phyloP scores from a whole-genome alignment of 2,113 vertebrate genomes.

The Nyctibius bracteatus region DNA sequence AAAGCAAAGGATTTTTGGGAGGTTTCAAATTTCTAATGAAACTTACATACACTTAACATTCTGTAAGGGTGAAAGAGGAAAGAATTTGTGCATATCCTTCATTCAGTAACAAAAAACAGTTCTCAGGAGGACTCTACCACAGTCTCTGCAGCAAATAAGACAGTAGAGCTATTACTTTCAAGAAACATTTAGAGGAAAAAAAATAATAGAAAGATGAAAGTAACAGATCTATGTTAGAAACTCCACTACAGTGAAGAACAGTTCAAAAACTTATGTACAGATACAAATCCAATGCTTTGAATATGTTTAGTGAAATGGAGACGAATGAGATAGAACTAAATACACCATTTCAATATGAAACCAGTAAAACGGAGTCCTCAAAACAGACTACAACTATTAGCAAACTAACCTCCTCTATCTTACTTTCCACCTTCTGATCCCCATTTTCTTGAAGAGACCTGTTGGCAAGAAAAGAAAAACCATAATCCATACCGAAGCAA shows the following conservation, averaged over 20 bases:
- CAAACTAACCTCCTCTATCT: conserved; percentile 90
- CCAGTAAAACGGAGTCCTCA: neutral
- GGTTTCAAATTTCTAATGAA: neutral
- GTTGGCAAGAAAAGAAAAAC: conserved; percentile 45
- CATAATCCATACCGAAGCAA: neutral
- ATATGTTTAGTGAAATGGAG: neutral
- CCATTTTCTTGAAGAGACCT: conserved; percentile 88
- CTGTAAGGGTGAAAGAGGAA: neutral
- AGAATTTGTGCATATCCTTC: neutral
- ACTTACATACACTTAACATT: neutral
- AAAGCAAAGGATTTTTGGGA: neutral
- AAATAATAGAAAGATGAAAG: neutral
- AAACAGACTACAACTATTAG: neutral
- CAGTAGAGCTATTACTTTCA: neutral
- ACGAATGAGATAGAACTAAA: neutral
- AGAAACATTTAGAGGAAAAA: neutral
- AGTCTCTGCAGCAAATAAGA: neutral
- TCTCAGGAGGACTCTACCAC: neutral
- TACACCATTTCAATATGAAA: neutral
- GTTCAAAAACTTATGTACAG: neutral
- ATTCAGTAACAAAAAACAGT: neutral
- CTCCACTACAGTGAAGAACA: neutral
- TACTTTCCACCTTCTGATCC: conserved; percentile 89
- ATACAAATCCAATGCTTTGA: neutral
- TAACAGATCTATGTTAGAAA: neutral